These are phyloP conservation scores for Dendroctonus ponderosae DNA, from an alignment of 1,140 invertebrate species.

Conservation along the genomic window DNA sequence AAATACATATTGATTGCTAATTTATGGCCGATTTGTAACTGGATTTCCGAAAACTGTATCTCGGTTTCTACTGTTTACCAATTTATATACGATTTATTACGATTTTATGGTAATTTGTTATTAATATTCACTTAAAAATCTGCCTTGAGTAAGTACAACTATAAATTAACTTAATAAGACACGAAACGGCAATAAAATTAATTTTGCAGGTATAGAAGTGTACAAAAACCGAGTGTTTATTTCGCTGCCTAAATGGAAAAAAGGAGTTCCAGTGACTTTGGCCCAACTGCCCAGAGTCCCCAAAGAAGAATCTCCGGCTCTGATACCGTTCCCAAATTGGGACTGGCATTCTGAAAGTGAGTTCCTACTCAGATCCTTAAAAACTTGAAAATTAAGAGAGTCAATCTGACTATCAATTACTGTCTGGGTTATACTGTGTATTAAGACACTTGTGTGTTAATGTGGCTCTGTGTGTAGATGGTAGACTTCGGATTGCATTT, in stretches of 20 bases:
- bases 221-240: constrained; percentile 66
- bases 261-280: constrained; percentile 70
- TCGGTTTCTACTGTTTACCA: no score
- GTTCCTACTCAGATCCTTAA: constrained; percentile 9
- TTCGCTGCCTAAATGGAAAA: constrained; percentile 78
- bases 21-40: no score
- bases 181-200: not conserved
- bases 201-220: constrained; percentile 61
- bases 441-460: no score
- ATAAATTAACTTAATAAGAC: not conserved
- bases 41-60: no score
- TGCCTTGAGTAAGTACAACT: constrained; percentile 4
- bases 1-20: no score
- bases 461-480: no score
- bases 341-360: constrained; percentile 63
- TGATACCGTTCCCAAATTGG: constrained; percentile 75
- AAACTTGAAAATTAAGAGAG: not conserved
- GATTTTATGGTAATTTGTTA: not conserved
- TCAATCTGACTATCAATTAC: not conserved
- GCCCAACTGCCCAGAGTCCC: constrained; percentile 58
- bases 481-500: no score
- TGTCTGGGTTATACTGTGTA: no score
- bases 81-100: not conserved
- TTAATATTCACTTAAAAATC: not conserved
- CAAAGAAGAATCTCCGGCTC: constrained; percentile 59